phyloP scores from a whole-genome alignment of 2,113 vertebrate species.

The Turdus rufiventris region DNA sequence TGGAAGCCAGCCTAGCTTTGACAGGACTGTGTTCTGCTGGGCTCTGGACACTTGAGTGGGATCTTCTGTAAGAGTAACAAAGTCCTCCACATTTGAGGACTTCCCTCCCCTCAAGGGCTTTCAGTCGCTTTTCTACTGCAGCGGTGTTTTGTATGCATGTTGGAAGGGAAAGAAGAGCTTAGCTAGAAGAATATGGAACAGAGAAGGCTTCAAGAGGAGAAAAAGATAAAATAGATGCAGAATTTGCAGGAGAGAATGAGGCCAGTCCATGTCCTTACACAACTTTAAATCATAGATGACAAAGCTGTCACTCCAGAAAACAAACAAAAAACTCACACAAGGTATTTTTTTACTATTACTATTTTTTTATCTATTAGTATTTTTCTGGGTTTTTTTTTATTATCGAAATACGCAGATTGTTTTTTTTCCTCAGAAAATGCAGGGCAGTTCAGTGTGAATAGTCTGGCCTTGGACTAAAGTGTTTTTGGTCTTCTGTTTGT shows the following conservation, averaged over 20 bases:
- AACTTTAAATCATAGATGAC: neutral
- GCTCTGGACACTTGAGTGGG: neutral
- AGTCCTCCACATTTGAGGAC: neutral
- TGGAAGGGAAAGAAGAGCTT: neutral
- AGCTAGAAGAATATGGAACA: neutral
- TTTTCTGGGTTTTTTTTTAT: neutral
- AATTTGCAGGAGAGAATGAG: neutral
- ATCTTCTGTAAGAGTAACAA: neutral
- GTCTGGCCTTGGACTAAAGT: neutral
- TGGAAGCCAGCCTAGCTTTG: neutral
- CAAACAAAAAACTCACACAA: accelerated
- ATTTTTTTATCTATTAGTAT: neutral
- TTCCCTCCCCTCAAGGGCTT: neutral
- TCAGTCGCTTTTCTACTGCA: neutral
- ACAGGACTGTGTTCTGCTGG: neutral
- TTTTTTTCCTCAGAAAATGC: neutral
- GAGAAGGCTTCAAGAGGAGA: neutral
- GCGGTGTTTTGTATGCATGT: neutral
- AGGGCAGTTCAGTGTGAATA: neutral
- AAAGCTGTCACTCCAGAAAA: neutral
- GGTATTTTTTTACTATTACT: neutral
- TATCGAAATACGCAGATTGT: neutral
- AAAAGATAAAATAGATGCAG: neutral
- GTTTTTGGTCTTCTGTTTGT: neutral
- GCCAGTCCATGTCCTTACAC: neutral